A percentile compares a stretch with the other conserved stretches of the same genome.
Conservation (phyloP, 1,140 invertebrate species). For the Andricus grossulariae region DNA sequence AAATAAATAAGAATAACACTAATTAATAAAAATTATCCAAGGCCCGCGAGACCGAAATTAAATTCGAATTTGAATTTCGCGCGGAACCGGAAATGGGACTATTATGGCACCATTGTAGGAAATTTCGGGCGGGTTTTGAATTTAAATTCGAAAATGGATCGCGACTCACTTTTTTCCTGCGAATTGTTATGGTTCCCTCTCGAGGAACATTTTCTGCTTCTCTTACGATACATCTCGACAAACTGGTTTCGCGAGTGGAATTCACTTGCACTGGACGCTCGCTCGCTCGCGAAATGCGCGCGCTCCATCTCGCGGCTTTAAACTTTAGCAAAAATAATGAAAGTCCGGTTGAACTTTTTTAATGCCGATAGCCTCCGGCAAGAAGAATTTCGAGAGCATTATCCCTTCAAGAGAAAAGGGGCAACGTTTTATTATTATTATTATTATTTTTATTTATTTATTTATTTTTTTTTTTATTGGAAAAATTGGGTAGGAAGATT, state of each 20-base stretch:
- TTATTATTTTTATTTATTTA: no score
- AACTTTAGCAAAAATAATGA: slow-evolving; percentile 23
- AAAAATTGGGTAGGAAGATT: not conserved
- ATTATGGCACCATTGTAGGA: not conserved
- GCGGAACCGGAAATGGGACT: no score
- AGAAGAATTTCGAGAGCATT: slow-evolving; percentile 28
- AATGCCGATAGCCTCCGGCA: slow-evolving; percentile 36
- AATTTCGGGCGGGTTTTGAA: not conserved
- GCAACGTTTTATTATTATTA: not conserved
- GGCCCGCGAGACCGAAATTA: no score
- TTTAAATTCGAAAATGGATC: not conserved
- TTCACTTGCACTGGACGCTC: slow-evolving; percentile 41
- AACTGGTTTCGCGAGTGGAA: slow-evolving; percentile 21
- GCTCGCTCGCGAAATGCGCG: slow-evolving; percentile 44
- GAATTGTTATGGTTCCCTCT: slow-evolving; percentile 32
- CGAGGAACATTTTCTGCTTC: slow-evolving; percentile 34
- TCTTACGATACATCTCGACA: slow-evolving; percentile 44
- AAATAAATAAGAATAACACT: no score
- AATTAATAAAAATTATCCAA: no score
- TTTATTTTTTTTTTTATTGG: not conserved
- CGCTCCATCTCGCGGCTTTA: slow-evolving; percentile 43
- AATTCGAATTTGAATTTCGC: no score
- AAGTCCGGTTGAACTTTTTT: slow-evolving; percentile 49
- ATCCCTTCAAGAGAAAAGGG: not conserved
- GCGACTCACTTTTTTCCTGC: slow-evolving; percentile 42